phyloP scores from a whole-genome alignment of 35 echinoderm and acorn worm genomes.

The Heliocidaris erythrogramma region DNA sequence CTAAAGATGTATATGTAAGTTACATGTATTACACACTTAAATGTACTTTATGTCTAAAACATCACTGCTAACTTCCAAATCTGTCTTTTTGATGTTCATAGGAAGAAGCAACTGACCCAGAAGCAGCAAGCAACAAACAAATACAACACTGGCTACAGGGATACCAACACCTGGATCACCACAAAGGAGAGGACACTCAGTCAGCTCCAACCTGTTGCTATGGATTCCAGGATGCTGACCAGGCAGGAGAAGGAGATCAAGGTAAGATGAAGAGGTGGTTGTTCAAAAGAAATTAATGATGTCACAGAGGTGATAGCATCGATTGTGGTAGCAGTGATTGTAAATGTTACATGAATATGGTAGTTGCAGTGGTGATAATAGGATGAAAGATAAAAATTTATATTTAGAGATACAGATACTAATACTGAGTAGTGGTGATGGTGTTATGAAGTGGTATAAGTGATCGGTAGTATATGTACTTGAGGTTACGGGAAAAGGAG shows the following conservation, averaged over 20 bases:
- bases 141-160: conserved; percentile 83
- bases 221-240: conserved; percentile 72
- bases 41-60: neutral
- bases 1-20: no score
- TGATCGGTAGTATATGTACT: no score
- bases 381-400: no score
- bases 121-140: conserved; percentile 78
- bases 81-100: conserved; percentile 15
- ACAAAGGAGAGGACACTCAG: conserved; percentile 83
- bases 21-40: neutral
- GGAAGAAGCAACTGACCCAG: conserved; percentile 87
- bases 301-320: no score
- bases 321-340: no score
- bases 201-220: conserved; percentile 82
- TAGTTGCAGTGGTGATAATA: no score
- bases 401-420: no score
- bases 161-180: conserved; percentile 77
- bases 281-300: no score
- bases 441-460: no score
- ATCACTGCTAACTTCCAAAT: neutral
- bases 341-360: no score
- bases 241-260: conserved; percentile 88
- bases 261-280: conserved; percentile 53
- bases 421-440: no score
- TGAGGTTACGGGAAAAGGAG: no score